Evolutionary conservation across 2,888 invertebrate species (phyloP).

Genomic region (Scaptomyza polygonia): DNA sequence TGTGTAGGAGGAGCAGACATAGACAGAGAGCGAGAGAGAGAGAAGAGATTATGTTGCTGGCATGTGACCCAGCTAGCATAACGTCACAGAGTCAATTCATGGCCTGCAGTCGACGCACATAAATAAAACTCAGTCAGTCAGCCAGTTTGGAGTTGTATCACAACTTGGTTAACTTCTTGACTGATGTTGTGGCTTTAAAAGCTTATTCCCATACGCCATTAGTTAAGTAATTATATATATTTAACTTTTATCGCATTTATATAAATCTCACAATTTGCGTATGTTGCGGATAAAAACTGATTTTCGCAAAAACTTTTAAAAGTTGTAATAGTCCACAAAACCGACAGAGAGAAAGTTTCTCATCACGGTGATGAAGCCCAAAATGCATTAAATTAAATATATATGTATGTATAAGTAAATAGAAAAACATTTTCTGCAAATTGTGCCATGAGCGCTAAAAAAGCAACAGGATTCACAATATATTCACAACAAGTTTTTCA

Average conservation of each 20-base stretch:
- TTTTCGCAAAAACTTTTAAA: slow-evolving; percentile 47
- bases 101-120: slow-evolving; percentile 70
- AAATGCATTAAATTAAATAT: slow-evolving; percentile 69
- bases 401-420: slow-evolving; percentile 48
- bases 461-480: slow-evolving; percentile 45
- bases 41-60: slow-evolving; percentile 15
- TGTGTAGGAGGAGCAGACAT: neutral
- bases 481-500: slow-evolving; percentile 28
- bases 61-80: slow-evolving; percentile 42
- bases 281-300: slow-evolving; percentile 12
- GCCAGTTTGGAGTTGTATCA: no score
- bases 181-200: slow-evolving; percentile 46
- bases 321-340: slow-evolving; percentile 51
- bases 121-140: slow-evolving; percentile 60
- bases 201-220: slow-evolving; percentile 18
- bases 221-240: slow-evolving; percentile 16
- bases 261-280: slow-evolving; percentile 21
- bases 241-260: slow-evolving; percentile 30
- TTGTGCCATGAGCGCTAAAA: slow-evolving; percentile 20
- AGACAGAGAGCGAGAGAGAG: neutral
- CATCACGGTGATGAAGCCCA: slow-evolving; percentile 48
- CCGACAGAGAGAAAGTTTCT: slow-evolving; percentile 55
- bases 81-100: slow-evolving; percentile 71
- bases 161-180: slow-evolving; percentile 41
- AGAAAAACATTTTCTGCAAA: slow-evolving; percentile 51